Evolutionary conservation across 2,888 invertebrate genomes (phyloP).

Genomic region (Drosophila acutilabella): DNA sequence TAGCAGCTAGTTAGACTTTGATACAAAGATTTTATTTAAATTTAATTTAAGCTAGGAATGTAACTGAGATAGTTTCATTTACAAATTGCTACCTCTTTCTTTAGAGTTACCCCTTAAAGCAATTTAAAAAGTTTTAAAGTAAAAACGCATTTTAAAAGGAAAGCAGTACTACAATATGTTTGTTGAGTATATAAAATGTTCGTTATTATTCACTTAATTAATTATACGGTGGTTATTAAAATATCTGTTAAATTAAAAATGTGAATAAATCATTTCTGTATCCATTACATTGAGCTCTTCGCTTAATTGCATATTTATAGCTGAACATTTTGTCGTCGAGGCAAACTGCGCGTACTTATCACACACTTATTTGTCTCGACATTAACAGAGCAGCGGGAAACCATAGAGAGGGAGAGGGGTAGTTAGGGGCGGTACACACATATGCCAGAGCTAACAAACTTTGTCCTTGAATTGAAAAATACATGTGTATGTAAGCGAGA

Average conservation of each 20-base stretch:
- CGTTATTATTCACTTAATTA: too few relatives aligned
- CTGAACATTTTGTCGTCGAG: slow-evolving; percentile 35
- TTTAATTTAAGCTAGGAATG: too few relatives aligned
- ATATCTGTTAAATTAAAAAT: neutral
- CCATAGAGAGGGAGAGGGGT: neutral
- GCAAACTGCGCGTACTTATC: slow-evolving; percentile 65
- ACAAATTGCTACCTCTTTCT: too few relatives aligned
- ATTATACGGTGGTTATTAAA: neutral
- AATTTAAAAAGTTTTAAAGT: too few relatives aligned
- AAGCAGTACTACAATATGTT: too few relatives aligned
- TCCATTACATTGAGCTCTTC: slow-evolving; percentile 30
- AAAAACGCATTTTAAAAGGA: too few relatives aligned
- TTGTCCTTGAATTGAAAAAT: slow-evolving; percentile 66
- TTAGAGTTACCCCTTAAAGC: too few relatives aligned
- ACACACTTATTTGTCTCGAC: slow-evolving; percentile 66
- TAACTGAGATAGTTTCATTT: neutral
- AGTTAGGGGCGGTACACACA: slow-evolving; percentile 19
- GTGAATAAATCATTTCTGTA: slow-evolving; percentile 8
- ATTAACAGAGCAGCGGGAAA: slow-evolving; percentile 21
- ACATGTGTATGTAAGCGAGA: slow-evolving; percentile 20
- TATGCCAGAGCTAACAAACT: slow-evolving; percentile 72
- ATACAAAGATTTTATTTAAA: neutral
- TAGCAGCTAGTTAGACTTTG: slow-evolving; percentile 42
- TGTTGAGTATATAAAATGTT: too few relatives aligned
- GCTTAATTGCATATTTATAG: slow-evolving; percentile 47